Evolutionary conservation across 2,113 vertebrate genomes (phyloP).

Genomic region (Lanius collurio): DNA sequence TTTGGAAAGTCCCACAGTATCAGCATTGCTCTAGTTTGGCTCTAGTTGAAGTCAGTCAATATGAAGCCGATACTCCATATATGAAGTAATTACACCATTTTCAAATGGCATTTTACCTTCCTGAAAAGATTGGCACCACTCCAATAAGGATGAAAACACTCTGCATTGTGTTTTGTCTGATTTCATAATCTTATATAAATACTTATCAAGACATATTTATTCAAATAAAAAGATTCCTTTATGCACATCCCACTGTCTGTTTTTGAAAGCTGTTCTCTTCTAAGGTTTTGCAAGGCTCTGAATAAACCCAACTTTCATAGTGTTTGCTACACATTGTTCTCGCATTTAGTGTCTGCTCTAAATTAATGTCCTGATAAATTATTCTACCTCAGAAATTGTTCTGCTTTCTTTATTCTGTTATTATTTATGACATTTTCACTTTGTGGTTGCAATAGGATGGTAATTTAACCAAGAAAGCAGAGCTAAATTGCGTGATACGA

Average conservation of each 20-base stretch:
- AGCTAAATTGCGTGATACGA: background rate
- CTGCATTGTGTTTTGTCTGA: background rate
- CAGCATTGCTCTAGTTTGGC: fast-evolving
- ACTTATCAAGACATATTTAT: background rate
- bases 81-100: background rate
- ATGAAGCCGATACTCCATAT: background rate
- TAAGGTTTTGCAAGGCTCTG: background rate
- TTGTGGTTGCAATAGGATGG: background rate
- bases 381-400: background rate
- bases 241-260: background rate
- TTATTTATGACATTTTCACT: background rate
- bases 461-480: background rate
- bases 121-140: background rate
- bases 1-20: background rate
- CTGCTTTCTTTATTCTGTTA: background rate
- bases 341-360: background rate
- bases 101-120: background rate
- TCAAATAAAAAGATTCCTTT: background rate
- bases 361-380: background rate
- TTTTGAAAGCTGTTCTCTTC: background rate
- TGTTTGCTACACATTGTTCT: background rate
- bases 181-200: background rate
- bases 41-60: background rate
- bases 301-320: background rate
- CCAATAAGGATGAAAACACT: background rate